Conservation (phyloP, 2,888 invertebrate species). For the Pedicia rivosa region DNA sequence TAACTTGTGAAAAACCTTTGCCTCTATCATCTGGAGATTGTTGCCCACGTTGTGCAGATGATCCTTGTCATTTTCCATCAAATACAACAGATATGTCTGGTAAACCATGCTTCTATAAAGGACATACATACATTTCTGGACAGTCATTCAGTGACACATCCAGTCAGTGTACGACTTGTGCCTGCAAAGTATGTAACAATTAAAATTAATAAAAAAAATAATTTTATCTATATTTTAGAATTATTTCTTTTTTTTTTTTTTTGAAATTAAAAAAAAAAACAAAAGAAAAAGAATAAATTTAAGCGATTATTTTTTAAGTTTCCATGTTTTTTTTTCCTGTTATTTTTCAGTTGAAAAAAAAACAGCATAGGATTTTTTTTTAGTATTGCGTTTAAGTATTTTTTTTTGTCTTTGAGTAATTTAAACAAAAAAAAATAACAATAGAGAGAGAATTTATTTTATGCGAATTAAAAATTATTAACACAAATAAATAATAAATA, state of each 20-base stretch:
- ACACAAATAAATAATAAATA: too few species aligned
- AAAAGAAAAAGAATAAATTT: too few species aligned
- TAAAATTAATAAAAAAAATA: not conserved
- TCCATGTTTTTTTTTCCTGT: too few species aligned
- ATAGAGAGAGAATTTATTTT: too few species aligned
- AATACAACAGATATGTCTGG: conserved; percentile 16
- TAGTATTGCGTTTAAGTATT: too few species aligned
- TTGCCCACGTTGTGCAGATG: conserved; percentile 53
- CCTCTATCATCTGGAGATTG: conserved; percentile 46
- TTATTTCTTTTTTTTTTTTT: conserved; percentile 1
- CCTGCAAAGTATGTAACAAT: conserved; percentile 47
- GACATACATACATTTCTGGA: conserved; percentile 40
- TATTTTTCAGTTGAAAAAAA: too few species aligned
- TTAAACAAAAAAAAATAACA: too few species aligned
- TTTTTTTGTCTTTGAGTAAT: too few species aligned
- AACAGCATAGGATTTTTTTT: too few species aligned
- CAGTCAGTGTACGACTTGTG: conserved; percentile 53
- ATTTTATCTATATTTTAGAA: not conserved
- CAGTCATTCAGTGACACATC: conserved; percentile 40
- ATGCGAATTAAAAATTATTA: too few species aligned
- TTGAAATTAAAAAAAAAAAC: too few species aligned
- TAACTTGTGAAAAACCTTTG: conserved; percentile 44
- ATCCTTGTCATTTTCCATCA: conserved; percentile 29
- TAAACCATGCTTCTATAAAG: conserved; percentile 43
- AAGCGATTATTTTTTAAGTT: too few species aligned